A percentile compares a stretch with the other conserved stretches of the same genome.
Conservation (phyloP, 2,113 vertebrate genomes). For the Vicugna pacos region DNA sequence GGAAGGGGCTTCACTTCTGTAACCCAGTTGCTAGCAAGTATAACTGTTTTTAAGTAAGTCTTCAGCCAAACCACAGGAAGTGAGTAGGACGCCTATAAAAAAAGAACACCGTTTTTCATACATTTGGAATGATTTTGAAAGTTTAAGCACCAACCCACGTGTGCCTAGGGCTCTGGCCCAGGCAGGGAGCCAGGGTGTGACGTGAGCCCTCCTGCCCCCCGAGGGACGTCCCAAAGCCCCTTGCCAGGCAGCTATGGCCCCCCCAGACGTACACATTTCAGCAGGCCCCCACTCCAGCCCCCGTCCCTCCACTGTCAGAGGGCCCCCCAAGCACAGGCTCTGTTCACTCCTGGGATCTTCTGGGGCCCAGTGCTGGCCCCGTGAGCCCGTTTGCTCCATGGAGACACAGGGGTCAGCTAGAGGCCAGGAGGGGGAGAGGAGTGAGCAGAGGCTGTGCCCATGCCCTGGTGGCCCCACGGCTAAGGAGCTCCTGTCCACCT, state of each 20-base stretch:
- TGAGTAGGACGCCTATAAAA: not conserved
- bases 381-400: not conserved
- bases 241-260: not conserved
- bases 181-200: rapidly evolving
- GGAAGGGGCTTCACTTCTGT: not conserved
- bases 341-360: not conserved
- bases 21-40: not conserved
- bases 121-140: not conserved
- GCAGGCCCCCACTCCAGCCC: not conserved
- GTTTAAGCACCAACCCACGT: not conserved
- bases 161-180: not conserved
- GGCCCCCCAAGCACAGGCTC: not conserved
- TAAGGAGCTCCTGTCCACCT: no score
- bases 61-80: slow-evolving; percentile 61
- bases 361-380: not conserved
- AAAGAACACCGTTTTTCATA: slow-evolving; percentile 21
- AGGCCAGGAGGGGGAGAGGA: no score
- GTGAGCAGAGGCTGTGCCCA: no score
- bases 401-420: not conserved
- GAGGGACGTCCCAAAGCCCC: not conserved
- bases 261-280: not conserved
- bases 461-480: no score
- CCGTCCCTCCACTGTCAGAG: not conserved
- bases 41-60: not conserved
- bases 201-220: not conserved